A percentile compares a stretch with the other conserved stretches of the same genome.
Conservation (phyloP, 2,888 invertebrate species). For the Agriopis leucophaearia region DNA sequence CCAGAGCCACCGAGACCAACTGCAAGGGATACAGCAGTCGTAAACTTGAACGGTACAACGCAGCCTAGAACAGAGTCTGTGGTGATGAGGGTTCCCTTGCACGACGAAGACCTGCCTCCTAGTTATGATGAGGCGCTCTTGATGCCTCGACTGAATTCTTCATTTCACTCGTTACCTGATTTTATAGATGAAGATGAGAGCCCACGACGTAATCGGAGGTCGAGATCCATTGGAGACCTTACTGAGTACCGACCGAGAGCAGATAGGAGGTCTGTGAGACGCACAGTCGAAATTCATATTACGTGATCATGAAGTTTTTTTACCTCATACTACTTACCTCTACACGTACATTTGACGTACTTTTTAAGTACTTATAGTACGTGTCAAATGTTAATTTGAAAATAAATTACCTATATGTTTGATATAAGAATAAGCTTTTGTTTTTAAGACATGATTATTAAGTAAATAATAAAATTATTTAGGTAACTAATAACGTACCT, state of each 20-base stretch:
- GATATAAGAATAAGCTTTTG: background rate
- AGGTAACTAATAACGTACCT: background rate
- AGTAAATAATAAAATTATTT: too few relatives aligned
- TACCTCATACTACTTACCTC: too few relatives aligned
- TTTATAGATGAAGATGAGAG: constrained; percentile 75
- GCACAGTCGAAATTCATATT: constrained; percentile 70
- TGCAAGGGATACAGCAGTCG: constrained; percentile 69
- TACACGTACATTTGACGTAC: too few relatives aligned
- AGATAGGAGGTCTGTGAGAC: constrained; percentile 76
- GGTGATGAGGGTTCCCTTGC: constrained; percentile 69
- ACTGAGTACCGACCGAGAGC: constrained; percentile 69
- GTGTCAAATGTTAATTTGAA: background rate
- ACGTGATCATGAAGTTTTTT: constrained; percentile 39
- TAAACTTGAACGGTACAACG: constrained; percentile 65
- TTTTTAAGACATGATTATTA: background rate
- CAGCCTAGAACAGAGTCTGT: constrained; percentile 67
- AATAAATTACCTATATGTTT: background rate
- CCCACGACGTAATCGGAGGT: constrained; percentile 67
- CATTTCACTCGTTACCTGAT: constrained; percentile 86
- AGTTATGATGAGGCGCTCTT: constrained; percentile 92
- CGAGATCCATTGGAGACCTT: constrained; percentile 80
- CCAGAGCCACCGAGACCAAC: constrained; percentile 64
- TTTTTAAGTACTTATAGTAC: too few relatives aligned
- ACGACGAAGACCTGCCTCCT: constrained; percentile 85
- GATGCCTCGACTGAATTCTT: constrained; percentile 89